phyloP scores from a whole-genome alignment of 2,797 vertebrate species.

The Tapera naevia region DNA sequence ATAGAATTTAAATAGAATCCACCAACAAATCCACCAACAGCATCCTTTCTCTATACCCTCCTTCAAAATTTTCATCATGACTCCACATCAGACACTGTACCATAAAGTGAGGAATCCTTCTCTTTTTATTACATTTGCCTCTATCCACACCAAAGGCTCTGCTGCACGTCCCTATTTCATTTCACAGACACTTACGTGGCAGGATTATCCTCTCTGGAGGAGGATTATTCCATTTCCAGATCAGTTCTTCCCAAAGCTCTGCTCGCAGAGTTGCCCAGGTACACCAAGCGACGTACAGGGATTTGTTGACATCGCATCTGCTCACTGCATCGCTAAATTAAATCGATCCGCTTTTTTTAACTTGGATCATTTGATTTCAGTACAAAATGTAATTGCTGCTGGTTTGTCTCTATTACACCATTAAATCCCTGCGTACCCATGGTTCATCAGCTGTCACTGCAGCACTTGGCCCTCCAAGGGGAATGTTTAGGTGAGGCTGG shows the following conservation, averaged over 20 bases:
- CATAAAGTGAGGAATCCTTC: neutral
- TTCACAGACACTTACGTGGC: neutral
- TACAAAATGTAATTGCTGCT: neutral
- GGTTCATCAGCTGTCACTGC: neutral
- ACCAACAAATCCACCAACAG: neutral
- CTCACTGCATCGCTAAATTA: neutral
- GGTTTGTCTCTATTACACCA: neutral
- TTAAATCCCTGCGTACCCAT: neutral
- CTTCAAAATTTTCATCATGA: neutral
- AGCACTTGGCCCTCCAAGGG: neutral
- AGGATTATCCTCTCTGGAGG: neutral
- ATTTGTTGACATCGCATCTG: neutral
- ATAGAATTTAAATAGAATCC: too few species aligned
- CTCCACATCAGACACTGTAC: neutral
- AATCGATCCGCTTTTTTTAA: neutral
- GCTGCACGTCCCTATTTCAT: neutral
- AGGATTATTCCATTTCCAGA: neutral
- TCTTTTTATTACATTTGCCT: neutral
- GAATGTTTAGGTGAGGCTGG: neutral
- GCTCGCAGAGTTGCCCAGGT: neutral
- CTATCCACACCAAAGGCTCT: neutral
- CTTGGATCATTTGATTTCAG: neutral
- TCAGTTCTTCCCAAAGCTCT: neutral
- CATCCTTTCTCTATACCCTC: neutral
- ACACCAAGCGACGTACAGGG: neutral